Percentiles rank a stretch among this genome's conserved stretches.
These are phyloP conservation scores for Oenanthe melanoleuca DNA, from an alignment of 2,113 vertebrate genomes.

Conservation along the genomic window DNA sequence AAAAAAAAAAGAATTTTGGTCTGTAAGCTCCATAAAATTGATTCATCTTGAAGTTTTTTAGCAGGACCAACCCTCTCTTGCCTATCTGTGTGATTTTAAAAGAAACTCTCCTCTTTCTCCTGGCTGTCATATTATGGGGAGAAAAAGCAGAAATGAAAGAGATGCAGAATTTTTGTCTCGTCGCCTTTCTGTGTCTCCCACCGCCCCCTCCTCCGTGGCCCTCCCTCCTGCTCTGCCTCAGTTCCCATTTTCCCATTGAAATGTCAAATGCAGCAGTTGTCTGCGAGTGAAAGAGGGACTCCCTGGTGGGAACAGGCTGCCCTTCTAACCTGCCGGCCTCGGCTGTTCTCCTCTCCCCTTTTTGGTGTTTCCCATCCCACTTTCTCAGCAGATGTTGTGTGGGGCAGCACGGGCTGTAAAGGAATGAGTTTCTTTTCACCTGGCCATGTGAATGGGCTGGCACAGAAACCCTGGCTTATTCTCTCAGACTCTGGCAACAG, in stretches of 20 bases:
- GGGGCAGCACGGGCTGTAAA: conserved; percentile 24
- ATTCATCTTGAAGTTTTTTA: conserved; percentile 17
- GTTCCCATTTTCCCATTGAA: conserved; percentile 85
- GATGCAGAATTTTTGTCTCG: conserved; percentile 62
- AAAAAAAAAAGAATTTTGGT: background rate
- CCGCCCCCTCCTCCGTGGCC: background rate
- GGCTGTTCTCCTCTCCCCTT: conserved; percentile 62
- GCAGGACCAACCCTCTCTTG: background rate
- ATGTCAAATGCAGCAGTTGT: conserved; percentile 80
- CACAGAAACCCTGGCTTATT: background rate
- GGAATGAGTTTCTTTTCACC: conserved; percentile 67
- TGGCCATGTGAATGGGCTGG: conserved; percentile 56
- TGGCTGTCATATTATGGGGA: conserved; percentile 32
- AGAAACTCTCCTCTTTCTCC: conserved; percentile 17
- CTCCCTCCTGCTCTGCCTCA: conserved; percentile 46
- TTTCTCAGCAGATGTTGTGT: conserved; percentile 74
- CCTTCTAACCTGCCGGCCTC: conserved; percentile 83
- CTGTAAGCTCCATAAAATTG: conserved; percentile 15
- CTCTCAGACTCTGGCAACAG: conserved; percentile 1
- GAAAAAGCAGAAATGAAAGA: conserved; percentile 62
- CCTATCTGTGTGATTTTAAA: background rate
- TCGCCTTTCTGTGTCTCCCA: conserved; percentile 1
- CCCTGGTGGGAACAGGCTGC: conserved; percentile 88
- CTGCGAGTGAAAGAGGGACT: conserved; percentile 81
- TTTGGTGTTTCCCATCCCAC: conserved; percentile 65